phyloP scores from a whole-genome alignment of 2,797 vertebrate species.

The Onychomys torridus region DNA sequence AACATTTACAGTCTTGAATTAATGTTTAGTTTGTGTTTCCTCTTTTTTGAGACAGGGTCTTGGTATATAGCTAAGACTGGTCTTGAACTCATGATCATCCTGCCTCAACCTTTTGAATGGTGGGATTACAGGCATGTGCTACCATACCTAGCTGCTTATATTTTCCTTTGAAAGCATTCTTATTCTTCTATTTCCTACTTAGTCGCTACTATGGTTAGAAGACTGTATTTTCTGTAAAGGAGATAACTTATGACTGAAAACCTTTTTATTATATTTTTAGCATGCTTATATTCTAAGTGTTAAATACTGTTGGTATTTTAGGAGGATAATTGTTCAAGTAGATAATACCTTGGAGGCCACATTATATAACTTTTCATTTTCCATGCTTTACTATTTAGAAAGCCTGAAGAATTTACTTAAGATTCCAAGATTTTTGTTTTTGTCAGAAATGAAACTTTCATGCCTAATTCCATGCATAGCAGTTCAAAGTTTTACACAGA shows the following conservation, averaged over 20 bases:
- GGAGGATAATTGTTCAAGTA: constrained; percentile 49
- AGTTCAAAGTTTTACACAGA: constrained; percentile 29
- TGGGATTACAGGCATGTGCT: not conserved
- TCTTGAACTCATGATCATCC: not conserved
- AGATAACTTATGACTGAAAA: constrained; percentile 48
- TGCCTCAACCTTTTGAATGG: not conserved
- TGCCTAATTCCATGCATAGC: not conserved
- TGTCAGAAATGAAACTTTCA: constrained; percentile 53
- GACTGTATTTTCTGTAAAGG: constrained; percentile 20
- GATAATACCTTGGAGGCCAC: constrained; percentile 1
- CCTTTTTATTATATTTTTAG: constrained; percentile 44
- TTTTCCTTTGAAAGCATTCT: constrained; percentile 58
- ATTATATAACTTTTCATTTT: constrained; percentile 53
- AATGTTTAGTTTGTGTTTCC: not conserved
- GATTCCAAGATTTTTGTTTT: constrained; percentile 39
- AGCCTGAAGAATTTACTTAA: constrained; percentile 34
- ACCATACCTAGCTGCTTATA: not conserved
- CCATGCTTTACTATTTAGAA: constrained; percentile 20
- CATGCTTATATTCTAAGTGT: constrained; percentile 43
- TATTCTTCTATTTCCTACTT: not conserved
- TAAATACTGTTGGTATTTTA: constrained; percentile 53
- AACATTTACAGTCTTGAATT: constrained; percentile 57
- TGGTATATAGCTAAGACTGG: not conserved
- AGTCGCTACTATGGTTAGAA: constrained; percentile 36
- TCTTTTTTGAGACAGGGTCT: not conserved